Conservation (phyloP, 1,140 invertebrate genomes). For the Octopus bimaculoides region DNA sequence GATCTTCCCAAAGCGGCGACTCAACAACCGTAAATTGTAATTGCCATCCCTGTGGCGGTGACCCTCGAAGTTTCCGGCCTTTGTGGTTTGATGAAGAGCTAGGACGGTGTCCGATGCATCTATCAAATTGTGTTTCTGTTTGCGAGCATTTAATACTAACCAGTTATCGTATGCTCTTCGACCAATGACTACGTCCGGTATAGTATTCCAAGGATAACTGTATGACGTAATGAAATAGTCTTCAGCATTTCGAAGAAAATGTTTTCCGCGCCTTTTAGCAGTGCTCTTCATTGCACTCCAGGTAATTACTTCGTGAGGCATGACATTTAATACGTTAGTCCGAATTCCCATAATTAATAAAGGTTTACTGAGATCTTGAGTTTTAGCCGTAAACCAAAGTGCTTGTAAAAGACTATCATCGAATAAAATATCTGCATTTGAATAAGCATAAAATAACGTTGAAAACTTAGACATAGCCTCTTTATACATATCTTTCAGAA, state of each 20-base stretch:
- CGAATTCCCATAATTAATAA: conserved; percentile 28
- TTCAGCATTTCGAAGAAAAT: conserved; percentile 32
- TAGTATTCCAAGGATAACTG: conserved; percentile 34
- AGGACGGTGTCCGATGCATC: conserved; percentile 33
- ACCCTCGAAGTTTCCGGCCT: conserved; percentile 35
- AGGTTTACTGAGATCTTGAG: conserved; percentile 14
- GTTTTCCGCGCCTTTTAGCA: conserved; percentile 24
- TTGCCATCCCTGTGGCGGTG: conserved; percentile 23
- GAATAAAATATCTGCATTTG: conserved; percentile 41
- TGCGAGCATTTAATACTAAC: conserved; percentile 31
- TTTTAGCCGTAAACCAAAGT: conserved; percentile 19
- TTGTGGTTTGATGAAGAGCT: conserved; percentile 40
- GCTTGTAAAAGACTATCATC: conserved; percentile 27
- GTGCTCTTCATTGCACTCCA: conserved; percentile 22
- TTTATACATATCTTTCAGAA: conserved; percentile 35
- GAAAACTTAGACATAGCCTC: conserved; percentile 24
- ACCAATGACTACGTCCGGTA: conserved; percentile 40
- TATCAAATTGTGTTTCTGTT: conserved; percentile 27
- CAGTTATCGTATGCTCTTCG: conserved; percentile 40
- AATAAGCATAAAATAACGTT: conserved; percentile 34
- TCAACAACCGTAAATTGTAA: conserved; percentile 29
- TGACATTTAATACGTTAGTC: conserved; percentile 34
- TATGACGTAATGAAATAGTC: conserved; percentile 38
- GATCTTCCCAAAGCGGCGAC: conserved; percentile 26
- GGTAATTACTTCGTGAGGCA: conserved; percentile 21